Evolutionary conservation across 2,888 invertebrate genomes (phyloP).

Genomic region (Ceriagrion tenellum): DNA sequence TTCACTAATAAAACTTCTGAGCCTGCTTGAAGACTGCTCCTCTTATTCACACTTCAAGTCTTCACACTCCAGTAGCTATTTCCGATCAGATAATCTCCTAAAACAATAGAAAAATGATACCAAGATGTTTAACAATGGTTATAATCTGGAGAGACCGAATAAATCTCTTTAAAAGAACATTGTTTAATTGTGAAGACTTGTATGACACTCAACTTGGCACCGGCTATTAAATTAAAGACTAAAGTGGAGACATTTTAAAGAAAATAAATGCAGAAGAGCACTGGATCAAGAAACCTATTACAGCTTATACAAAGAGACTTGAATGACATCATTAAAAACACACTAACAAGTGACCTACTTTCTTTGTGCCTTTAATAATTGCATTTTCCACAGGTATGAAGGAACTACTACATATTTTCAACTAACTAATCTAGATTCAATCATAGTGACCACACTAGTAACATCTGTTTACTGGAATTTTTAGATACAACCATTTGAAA

Average conservation of each 20-base stretch:
- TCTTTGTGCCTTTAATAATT: not conserved
- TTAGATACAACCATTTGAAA: no score
- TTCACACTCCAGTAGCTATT: slow-evolving; percentile 61
- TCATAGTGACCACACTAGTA: not conserved
- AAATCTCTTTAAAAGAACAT: not conserved
- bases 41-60: slow-evolving; percentile 62
- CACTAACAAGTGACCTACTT: not conserved
- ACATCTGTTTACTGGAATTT: no score
- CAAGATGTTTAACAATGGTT: slow-evolving; percentile 49
- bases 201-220: not conserved
- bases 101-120: slow-evolving; percentile 62
- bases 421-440: not conserved
- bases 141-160: slow-evolving; percentile 30
- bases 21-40: slow-evolving; percentile 48
- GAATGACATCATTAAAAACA: not conserved
- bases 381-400: not conserved
- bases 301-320: not conserved
- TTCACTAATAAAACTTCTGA: slow-evolving; percentile 39
- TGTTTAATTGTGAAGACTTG: slow-evolving; percentile 17
- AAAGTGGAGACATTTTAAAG: not conserved
- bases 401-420: not conserved
- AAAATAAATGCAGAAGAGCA: slow-evolving; percentile 36
- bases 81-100: slow-evolving; percentile 49
- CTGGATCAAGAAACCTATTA: not conserved
- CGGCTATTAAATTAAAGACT: not conserved